phyloP scores from a whole-genome alignment of 2,113 vertebrate genomes.

The Riparia riparia region DNA sequence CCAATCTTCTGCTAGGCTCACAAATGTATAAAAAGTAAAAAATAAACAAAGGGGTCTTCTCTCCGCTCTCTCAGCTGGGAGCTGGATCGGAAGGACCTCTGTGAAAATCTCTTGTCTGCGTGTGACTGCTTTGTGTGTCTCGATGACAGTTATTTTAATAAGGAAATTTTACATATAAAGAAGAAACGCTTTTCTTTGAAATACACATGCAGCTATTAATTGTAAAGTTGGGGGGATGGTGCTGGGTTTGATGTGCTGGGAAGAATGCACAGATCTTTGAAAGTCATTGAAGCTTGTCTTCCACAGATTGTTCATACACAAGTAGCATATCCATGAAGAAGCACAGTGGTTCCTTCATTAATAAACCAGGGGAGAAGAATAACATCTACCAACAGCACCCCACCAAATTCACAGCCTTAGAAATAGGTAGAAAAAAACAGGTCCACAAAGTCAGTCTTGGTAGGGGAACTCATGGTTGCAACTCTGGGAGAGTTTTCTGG shows the following conservation, averaged over 20 bases:
- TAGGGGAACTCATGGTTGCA: neutral
- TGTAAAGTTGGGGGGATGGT: neutral
- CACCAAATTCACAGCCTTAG: neutral
- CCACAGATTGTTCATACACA: rapidly evolving
- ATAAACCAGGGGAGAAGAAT: neutral
- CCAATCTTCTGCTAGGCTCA: no score
- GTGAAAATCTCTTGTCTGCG: no score
- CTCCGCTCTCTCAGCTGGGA: no score
- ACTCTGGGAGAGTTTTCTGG: neutral
- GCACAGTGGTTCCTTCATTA: neutral
- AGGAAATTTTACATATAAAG: neutral
- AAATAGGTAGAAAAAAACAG: neutral
- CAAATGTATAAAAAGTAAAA: no score
- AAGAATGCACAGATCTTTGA: neutral
- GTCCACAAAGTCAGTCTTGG: neutral
- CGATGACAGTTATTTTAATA: neutral
- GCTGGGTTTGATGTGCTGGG: neutral
- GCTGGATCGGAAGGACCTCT: no score
- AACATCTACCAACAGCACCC: neutral
- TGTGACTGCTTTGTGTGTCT: no score
- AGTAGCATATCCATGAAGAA: neutral
- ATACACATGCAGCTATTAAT: neutral
- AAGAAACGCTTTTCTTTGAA: neutral
- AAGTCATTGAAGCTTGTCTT: neutral
- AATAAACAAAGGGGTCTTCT: no score